phyloP scores from a whole-genome alignment of 2,797 vertebrate genomes.

The Benthosema pterotum region DNA sequence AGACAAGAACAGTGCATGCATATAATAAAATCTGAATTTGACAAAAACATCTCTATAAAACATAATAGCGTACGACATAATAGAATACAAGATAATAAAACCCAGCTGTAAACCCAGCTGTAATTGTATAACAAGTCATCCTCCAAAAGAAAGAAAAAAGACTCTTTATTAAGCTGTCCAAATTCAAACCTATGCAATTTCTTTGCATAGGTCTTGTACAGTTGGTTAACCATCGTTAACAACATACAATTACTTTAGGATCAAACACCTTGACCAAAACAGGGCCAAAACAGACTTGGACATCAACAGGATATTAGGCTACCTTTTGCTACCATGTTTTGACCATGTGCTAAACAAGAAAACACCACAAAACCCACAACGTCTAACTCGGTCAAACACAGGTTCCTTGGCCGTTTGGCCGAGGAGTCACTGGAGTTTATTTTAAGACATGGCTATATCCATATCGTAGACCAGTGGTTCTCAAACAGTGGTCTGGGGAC shows the following conservation, averaged over 20 bases:
- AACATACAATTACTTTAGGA: slow-evolving; percentile 53
- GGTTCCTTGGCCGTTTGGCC: no score
- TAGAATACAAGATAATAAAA: neutral
- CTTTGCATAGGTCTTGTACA: neutral
- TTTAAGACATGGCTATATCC: no score
- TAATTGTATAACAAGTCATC: neutral
- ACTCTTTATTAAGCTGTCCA: neutral
- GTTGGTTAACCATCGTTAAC: neutral
- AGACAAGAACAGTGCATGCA: no score
- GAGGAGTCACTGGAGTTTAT: no score
- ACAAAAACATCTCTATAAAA: neutral
- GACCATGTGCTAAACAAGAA: no score
- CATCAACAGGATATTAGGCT: no score
- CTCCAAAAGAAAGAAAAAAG: neutral
- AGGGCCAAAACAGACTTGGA: slow-evolving; percentile 25
- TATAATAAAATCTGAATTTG: no score
- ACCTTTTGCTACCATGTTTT: no score
- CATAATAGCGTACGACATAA: neutral
- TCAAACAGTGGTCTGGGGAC: no score
- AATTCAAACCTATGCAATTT: neutral
- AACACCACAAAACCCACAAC: no score
- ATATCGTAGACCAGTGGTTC: no score
- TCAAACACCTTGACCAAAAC: slow-evolving; percentile 27
- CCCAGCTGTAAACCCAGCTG: neutral
- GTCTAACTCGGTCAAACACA: no score